phyloP scores from a whole-genome alignment of 1,140 invertebrate genomes.

The Coenobita brevimanus region DNA sequence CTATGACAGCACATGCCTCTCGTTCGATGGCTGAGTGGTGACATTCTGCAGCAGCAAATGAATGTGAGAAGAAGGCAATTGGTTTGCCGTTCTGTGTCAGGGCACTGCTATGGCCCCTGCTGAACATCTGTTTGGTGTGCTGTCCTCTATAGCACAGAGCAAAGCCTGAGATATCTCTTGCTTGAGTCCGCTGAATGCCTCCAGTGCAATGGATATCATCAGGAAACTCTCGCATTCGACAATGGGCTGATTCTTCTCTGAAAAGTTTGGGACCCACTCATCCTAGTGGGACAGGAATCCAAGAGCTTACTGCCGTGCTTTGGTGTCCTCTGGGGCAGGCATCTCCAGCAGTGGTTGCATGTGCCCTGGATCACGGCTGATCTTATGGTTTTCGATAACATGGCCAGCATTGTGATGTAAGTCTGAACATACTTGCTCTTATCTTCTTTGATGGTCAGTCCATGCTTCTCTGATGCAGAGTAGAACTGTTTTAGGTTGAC shows the following conservation, averaged over 20 bases:
- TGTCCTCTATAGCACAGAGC: constrained; percentile 14
- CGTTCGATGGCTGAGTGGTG: too few relatives aligned
- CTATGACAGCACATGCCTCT: too few relatives aligned
- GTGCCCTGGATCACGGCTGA: constrained; percentile 13
- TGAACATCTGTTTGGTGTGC: too few relatives aligned
- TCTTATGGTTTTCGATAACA: constrained; percentile 18
- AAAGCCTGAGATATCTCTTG: background rate
- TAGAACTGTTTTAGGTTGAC: constrained; percentile 14
- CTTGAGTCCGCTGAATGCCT: background rate
- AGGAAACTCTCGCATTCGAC: background rate
- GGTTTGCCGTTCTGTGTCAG: too few relatives aligned
- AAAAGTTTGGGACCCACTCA: background rate
- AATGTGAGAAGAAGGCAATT: too few relatives aligned
- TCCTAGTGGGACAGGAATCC: background rate
- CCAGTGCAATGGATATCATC: background rate
- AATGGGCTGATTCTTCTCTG: background rate
- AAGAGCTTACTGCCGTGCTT: constrained; percentile 13
- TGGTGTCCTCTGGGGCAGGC: constrained; percentile 5
- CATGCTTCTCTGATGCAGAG: background rate
- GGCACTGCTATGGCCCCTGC: too few relatives aligned
- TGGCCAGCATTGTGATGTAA: constrained; percentile 36
- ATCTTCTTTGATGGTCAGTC: constrained; percentile 35
- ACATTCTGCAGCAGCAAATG: too few relatives aligned
- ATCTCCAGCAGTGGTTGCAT: constrained; percentile 4
- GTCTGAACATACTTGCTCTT: constrained; percentile 30